Evolutionary conservation across 2,888 invertebrate species (phyloP), one percentile per base, ranked within the genome.

Genomic region (Smittia sp.): DNA sequence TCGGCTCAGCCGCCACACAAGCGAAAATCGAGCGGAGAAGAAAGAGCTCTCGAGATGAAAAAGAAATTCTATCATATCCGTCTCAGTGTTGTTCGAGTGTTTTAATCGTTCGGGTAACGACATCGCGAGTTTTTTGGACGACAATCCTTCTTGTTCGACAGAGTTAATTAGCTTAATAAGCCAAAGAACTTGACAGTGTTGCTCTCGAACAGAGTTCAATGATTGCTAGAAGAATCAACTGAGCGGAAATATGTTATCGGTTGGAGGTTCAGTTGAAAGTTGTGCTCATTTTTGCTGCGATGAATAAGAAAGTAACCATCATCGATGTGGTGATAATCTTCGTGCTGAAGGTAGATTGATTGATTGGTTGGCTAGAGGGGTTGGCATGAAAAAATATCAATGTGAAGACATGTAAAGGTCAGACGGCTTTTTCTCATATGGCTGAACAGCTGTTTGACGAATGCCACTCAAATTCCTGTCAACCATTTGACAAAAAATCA

Each of bases 51-150:
- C 9, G 46, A 46, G 46, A 46, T 46, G 66, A 67, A 20, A 9
- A 66, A 63, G 27, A 63, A n/a, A 66, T 67, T 67, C 66, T 67
- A 11, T 62, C 39, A 38, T 20, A 67, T 67, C 66, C 66, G 68
- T 41, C 52, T 68, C 25, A 68, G 68, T 68, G 24, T 46, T n/a
- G n/a, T 52, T 46, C 25, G 18, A 39, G 38, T 18, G 67, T 39
- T 39, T 67, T 9, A 32, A 22, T 67, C 39, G 15, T 32, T 32
- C n/a, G 63, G 27, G 63, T 63, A 63, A 13, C 18, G 24, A 62
- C 24, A 62, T 22, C 13, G 24, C n/a, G 62, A 62, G n/a, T 20
- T 22, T 62, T 18, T 22, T 62, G 13, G 20, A 22, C n/a, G 20
- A 13, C n/a, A 62, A 20, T 20, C 24, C 18, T 54, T 54, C 54